Percentiles rank a stretch among this genome's conserved stretches.
phyloP scores from a whole-genome alignment of 2,113 vertebrate species.

The Neogale vison region DNA sequence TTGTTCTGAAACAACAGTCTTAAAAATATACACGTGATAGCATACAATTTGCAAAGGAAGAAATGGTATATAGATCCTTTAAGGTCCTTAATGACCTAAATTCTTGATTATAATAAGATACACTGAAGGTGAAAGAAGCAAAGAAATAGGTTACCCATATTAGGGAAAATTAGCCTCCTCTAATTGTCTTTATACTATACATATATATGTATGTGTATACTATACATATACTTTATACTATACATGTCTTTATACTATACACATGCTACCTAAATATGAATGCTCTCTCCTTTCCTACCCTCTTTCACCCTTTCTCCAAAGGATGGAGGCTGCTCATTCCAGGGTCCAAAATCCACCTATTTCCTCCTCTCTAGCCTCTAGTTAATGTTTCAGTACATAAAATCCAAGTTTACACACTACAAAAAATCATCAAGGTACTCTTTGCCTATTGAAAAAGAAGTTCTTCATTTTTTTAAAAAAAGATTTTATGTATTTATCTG shows the following conservation, averaged over 20 bases:
- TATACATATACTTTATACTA: no score
- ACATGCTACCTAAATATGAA: background rate
- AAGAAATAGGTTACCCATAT: background rate
- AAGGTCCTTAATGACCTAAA: background rate
- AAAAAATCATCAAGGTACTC: background rate
- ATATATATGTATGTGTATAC: no score
- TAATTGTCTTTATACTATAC: background rate
- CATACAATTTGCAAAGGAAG: background rate
- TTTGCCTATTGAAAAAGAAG: background rate
- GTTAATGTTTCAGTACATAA: background rate
- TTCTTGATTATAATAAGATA: background rate
- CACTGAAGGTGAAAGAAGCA: background rate
- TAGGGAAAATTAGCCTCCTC: background rate
- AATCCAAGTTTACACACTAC: background rate
- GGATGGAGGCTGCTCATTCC: background rate
- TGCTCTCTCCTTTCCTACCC: accelerated
- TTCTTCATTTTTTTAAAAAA: background rate
- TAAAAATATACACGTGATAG: background rate
- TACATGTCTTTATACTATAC: background rate
- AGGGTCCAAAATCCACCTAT: background rate
- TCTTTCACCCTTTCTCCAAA: background rate
- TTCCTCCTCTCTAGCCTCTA: background rate
- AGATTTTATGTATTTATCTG: no score
- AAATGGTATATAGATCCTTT: background rate
- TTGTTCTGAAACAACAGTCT: background rate